Base-by-base conservation (phyloP, 1,140 invertebrate species). In the Lordiphosa stackelbergi region DNA sequence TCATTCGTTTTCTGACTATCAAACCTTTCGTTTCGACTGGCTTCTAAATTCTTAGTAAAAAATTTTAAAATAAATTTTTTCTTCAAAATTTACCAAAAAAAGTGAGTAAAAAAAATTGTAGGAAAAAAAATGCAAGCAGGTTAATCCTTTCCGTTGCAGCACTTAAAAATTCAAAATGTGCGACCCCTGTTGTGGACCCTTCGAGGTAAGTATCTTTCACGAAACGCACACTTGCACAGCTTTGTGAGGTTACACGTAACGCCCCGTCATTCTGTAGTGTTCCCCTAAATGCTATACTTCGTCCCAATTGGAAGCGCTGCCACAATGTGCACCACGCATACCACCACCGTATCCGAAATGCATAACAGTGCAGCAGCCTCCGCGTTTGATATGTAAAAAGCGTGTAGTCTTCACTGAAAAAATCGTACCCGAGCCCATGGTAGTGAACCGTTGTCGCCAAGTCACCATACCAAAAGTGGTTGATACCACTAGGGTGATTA, bases 181-280 rank as follows among this genome's bases (percentile, higher is more conserved):
- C 52, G 81, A 75, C 41, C 84, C 79, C 36, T 84, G 78, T 53
- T 79, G 83, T 61, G 84, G 73, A 69, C 81, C 85, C 19, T 73
- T 78, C 51, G 85, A 84, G 77, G 85, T 87, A 53, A 84, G 81
- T 11, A 9, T 8, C 2, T 4, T n/a, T 34, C 7, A 1, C 22
- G n/a, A 9, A 22, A 48, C 13, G 43, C 13, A 43, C 40, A 36
- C 11, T 49, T 45, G 16, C 12, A 19, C 28, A 11, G 7, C 34
- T 13, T 8, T 31, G 5, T 31, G 28, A 31, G 28, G 28, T 31
- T 19, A 52, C 48, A 48, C 24, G 7, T 34, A n/a, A 22, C 22
- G 12, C 28, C 31, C 42, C 37, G 10, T 40, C 28, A 31, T 31
- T 31, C 28, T 38, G 36, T 51, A 83, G 77, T 73, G 73, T 42